A percentile compares a stretch with the other conserved stretches of the same genome.
These are phyloP conservation scores for Ptilonorhynchus violaceus DNA, from an alignment of 2,113 vertebrate genomes.

Conservation along the genomic window DNA sequence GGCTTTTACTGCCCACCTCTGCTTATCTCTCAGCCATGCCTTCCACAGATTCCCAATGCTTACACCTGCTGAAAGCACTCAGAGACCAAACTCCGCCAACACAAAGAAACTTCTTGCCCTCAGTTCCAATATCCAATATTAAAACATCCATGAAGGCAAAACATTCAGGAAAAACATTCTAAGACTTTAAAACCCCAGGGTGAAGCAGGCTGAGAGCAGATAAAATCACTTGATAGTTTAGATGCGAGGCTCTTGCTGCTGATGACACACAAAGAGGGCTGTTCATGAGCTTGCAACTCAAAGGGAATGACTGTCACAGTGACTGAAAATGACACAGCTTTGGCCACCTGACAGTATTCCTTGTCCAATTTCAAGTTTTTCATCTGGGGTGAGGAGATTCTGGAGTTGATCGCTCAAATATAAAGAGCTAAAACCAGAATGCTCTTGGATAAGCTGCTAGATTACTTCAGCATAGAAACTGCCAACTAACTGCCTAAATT, in stretches of 20 bases:
- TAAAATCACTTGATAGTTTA: background rate
- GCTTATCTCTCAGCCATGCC: background rate
- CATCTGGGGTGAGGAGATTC: background rate
- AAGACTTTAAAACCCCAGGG: background rate
- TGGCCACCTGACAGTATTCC: background rate
- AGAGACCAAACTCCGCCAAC: background rate
- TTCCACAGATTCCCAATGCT: background rate
- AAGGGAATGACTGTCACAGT: accelerated
- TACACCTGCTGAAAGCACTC: background rate
- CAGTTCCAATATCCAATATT: background rate
- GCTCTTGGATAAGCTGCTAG: background rate
- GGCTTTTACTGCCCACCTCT: background rate
- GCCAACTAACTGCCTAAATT: background rate
- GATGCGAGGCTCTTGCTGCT: background rate
- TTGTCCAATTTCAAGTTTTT: background rate
- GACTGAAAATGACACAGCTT: background rate
- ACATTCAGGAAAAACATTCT: background rate
- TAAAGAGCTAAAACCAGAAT: background rate
- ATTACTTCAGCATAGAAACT: background rate
- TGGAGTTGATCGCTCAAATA: background rate
- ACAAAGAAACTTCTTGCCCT: accelerated
- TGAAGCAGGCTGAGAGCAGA: background rate
- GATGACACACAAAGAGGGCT: background rate
- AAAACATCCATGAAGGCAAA: background rate
- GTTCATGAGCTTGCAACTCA: background rate